A percentile compares a stretch with the other conserved stretches of the same genome.
phyloP scores from a whole-genome alignment of 2,888 invertebrate genomes.

The Drosophila kambysellisi region DNA sequence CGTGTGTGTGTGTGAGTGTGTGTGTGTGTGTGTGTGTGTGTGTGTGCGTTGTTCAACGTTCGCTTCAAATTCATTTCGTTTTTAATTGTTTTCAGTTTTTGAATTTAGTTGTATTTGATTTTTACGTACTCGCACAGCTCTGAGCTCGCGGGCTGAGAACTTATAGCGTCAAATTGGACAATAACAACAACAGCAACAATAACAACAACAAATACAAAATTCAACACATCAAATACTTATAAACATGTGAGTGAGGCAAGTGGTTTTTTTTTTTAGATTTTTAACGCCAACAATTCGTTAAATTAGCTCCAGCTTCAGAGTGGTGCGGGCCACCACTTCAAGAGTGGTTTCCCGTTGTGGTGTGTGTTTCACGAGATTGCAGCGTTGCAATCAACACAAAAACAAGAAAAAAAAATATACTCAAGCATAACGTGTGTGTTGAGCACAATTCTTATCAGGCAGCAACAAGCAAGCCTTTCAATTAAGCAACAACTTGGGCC shows the following conservation, averaged over 20 bases:
- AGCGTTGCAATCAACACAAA: conserved; percentile 37
- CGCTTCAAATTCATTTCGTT: conserved; percentile 70
- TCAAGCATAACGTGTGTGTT: conserved; percentile 34
- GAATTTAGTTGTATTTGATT: conserved; percentile 79
- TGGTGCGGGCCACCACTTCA: conserved; percentile 35
- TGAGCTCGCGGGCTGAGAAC: conserved; percentile 47
- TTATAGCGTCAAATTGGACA: conserved; percentile 30
- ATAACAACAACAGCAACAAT: conserved; percentile 13
- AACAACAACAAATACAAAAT: conserved; percentile 5
- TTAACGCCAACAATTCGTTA: conserved; percentile 55
- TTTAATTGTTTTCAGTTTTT: conserved; percentile 79
- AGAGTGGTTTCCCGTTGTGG: conserved; percentile 12
- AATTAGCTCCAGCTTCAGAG: conserved; percentile 38
- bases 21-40: conserved; percentile 8
- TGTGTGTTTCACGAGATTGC: conserved; percentile 36
- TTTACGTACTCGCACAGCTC: conserved; percentile 71
- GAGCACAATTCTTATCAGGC: conserved; percentile 50
- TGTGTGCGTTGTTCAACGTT: conserved; percentile 20
- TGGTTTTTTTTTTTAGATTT: conserved; percentile 26
- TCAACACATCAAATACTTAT: conserved; percentile 10
- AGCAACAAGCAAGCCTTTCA: conserved; percentile 53
- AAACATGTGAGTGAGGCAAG: conserved; percentile 55
- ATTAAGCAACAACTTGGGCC: conserved; percentile 55
- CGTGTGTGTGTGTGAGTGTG: not conserved
- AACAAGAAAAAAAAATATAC: not conserved